Evolutionary conservation across 2,797 vertebrate species (phyloP).

Genomic region (Molossus alvarezi): DNA sequence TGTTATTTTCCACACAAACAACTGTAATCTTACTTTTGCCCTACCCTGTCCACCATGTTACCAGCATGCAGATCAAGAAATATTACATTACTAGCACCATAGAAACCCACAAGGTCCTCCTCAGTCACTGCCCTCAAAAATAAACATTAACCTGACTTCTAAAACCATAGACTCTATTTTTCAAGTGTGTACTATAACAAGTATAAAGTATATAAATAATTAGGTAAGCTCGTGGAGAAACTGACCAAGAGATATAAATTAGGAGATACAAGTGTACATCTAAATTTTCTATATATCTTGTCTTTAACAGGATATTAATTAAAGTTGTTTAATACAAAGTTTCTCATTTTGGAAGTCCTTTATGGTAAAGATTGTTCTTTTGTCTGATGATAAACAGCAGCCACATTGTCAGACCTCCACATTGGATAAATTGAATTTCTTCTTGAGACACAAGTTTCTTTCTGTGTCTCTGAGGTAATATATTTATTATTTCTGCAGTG

Average conservation of each 20-base stretch:
- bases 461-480: constrained; percentile 91
- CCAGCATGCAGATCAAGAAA: not conserved
- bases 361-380: constrained; percentile 81
- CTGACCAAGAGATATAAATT: constrained; percentile 68
- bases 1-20: not conserved
- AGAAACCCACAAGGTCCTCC: not conserved
- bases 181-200: not conserved
- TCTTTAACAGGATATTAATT: constrained; percentile 81
- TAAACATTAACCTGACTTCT: not conserved
- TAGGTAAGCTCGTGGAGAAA: constrained; percentile 75
- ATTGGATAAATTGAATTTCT: constrained; percentile 92
- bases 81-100: not conserved
- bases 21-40: not conserved
- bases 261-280: constrained; percentile 35
- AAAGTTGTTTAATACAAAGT: constrained; percentile 81
- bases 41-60: not conserved
- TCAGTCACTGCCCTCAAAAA: not conserved
- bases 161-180: not conserved
- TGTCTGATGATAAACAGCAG: constrained; percentile 77
- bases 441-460: constrained; percentile 90
- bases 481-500: constrained; percentile 89
- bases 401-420: constrained; percentile 88
- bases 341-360: constrained; percentile 81
- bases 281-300: constrained; percentile 65
- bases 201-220: constrained; percentile 70